phyloP scores from a whole-genome alignment of 2,888 invertebrate genomes.

The Heteromurus nitidus region DNA sequence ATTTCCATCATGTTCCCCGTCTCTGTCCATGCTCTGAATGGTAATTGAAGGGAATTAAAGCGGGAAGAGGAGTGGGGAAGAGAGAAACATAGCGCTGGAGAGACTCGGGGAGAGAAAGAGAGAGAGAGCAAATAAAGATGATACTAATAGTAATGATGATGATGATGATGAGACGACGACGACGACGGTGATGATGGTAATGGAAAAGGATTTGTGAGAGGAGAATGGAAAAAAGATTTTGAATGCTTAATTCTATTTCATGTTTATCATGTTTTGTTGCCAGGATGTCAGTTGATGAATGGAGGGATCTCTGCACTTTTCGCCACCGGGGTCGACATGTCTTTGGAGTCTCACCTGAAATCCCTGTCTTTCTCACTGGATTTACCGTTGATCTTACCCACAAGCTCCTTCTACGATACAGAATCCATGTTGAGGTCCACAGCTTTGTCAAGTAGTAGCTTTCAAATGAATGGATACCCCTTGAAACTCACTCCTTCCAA shows the following conservation, averaged over 20 bases:
- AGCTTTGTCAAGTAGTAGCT: constrained; percentile 48
- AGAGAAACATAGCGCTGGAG: not conserved
- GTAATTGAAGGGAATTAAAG: constrained; percentile 5
- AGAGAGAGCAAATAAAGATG: constrained; percentile 2
- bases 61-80: not conserved
- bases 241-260: not conserved
- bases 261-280: not conserved
- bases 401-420: constrained; percentile 71
- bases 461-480: constrained; percentile 79
- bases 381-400: constrained; percentile 73
- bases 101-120: not conserved
- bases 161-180: not conserved
- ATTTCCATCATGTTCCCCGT: constrained; percentile 1
- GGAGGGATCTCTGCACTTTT: constrained; percentile 73
- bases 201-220: not conserved
- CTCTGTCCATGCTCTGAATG: not conserved
- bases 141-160: not conserved
- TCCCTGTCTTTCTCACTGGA: constrained; percentile 73
- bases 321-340: constrained; percentile 71
- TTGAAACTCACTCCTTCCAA: constrained; percentile 88
- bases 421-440: constrained; percentile 49
- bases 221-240: constrained; percentile 5
- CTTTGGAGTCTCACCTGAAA: constrained; percentile 73
- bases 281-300: constrained; percentile 73
- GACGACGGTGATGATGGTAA: not conserved